Percentiles rank a stretch among this genome's conserved stretches.
Evolutionary conservation across 2,888 invertebrate species (phyloP).

Genomic region (Notodonta ziczac): DNA sequence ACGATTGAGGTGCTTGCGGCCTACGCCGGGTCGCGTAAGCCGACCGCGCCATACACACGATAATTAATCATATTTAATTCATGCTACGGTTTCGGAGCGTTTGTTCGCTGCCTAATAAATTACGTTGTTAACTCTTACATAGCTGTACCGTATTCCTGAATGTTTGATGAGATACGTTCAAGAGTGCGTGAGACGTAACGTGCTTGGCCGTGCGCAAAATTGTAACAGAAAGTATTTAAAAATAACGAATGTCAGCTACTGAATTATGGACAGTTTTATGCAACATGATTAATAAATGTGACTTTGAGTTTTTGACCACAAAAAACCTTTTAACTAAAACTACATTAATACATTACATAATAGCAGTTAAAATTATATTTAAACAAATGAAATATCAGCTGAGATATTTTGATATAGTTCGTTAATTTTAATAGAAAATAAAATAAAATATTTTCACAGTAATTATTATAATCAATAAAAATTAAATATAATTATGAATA

Average conservation of each 20-base stretch:
- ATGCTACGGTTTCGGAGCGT: conserved; percentile 11
- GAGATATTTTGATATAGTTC: not conserved
- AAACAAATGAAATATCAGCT: no score
- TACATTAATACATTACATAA: no score
- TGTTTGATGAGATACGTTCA: not conserved
- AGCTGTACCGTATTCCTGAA: not conserved
- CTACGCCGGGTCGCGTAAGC: conserved; percentile 11
- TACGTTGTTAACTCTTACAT: conserved; percentile 13
- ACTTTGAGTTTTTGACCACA: no score
- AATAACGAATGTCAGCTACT: not conserved
- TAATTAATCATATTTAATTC: conserved; percentile 25
- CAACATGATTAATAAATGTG: not conserved
- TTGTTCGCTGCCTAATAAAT: conserved; percentile 27
- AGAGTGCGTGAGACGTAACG: not conserved
- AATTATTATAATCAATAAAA: not conserved
- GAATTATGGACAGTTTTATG: not conserved
- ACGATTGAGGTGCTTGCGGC: conserved; percentile 27
- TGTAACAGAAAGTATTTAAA: not conserved
- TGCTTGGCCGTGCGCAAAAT: not conserved
- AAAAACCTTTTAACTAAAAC: no score
- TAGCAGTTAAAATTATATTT: no score
- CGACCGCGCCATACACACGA: conserved; percentile 11
- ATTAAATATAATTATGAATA: not conserved
- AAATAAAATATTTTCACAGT: not conserved
- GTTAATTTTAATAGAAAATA: not conserved